Percentiles rank a stretch among this genome's conserved stretches.
phyloP scores from a whole-genome alignment of 1,140 invertebrate species.

The Penaeus chinensis region DNA sequence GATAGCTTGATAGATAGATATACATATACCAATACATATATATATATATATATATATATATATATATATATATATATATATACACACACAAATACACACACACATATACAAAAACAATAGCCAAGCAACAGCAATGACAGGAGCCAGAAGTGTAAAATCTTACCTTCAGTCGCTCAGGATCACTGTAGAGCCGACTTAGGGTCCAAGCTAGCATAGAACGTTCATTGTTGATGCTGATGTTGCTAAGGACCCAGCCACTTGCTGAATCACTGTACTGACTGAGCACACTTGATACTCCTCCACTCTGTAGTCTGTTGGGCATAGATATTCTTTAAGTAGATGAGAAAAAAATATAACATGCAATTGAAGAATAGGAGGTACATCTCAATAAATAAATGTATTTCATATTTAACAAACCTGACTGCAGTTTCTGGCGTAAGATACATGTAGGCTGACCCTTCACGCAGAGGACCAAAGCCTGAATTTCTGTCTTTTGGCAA shows the following conservation, averaged over 20 bases:
- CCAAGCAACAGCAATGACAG: constrained; percentile 42
- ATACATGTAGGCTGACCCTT: constrained; percentile 80
- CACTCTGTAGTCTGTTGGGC: constrained; percentile 45
- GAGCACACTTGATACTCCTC: constrained; percentile 59
- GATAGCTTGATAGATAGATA: too few relatives aligned
- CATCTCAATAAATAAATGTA: neutral
- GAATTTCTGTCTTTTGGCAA: constrained; percentile 77
- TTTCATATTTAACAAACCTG: constrained; percentile 27
- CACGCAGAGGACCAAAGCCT: constrained; percentile 72
- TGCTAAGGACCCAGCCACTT: constrained; percentile 78
- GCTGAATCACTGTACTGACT: constrained; percentile 64
- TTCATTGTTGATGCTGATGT: constrained; percentile 75
- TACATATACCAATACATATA: too few relatives aligned
- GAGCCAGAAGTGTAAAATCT: constrained; percentile 35
- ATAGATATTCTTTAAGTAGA: neutral
- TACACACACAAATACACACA: too few relatives aligned
- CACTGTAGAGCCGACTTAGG: constrained; percentile 76
- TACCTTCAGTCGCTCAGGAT: constrained; percentile 62
- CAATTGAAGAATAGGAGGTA: neutral
- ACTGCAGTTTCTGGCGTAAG: constrained; percentile 75
- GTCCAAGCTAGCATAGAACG: constrained; percentile 81
- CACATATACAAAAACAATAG: neutral
- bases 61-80: too few relatives aligned
- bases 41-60: too few relatives aligned
- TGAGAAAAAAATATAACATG: neutral